Evolutionary conservation across 1,140 invertebrate genomes (phyloP), one percentile per base, ranked within the genome.

Genomic region (Daktulosphaira vitifoliae): DNA sequence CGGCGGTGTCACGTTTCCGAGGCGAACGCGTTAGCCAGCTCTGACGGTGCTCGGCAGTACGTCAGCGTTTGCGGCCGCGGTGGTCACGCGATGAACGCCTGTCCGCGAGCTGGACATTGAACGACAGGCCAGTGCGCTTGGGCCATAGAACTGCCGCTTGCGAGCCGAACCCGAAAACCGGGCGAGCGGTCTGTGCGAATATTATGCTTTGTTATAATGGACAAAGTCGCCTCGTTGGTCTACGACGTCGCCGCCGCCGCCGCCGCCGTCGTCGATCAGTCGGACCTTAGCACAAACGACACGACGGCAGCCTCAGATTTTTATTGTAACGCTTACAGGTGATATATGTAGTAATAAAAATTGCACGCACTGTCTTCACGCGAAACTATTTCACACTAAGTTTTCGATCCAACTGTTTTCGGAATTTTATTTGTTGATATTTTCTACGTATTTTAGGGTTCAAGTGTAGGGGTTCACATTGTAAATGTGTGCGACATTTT

Each of bases 1-100:
- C 42, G 56, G 56, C 42, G 56, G 56, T 62, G 56, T 62, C 56
- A 48, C 56, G 56, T 62, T 62, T 62, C 56, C 56, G 20, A 33
- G 29, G 11, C 29, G 29, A 56, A 48, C 42, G 56, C 53, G 16
- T 44, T 18, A 16, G 29, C 29, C 29, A 33, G 29, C 29, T 33
- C 11, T 6, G 29, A 5, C 5, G 29, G 5, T 20, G 38, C 38
- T 26, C 53, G 5, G 29, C 29, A 33, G 38, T 16, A 15, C 51
- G 49, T 1, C 25, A 16, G 16, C 50, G 16, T 33, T 33, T 11
- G 29, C 26, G 5, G 29, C 22, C 16, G 38, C 37, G 9, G 37
- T 18, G 22, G 23, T 44, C 20, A 7, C 39, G 39, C 39, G 11
- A 16, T 39, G 54, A 2, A 29, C 25, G 56, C 23, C 53, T 16